phyloP scores from a whole-genome alignment of 2,113 vertebrate genomes.

The Petaurus breviceps region DNA sequence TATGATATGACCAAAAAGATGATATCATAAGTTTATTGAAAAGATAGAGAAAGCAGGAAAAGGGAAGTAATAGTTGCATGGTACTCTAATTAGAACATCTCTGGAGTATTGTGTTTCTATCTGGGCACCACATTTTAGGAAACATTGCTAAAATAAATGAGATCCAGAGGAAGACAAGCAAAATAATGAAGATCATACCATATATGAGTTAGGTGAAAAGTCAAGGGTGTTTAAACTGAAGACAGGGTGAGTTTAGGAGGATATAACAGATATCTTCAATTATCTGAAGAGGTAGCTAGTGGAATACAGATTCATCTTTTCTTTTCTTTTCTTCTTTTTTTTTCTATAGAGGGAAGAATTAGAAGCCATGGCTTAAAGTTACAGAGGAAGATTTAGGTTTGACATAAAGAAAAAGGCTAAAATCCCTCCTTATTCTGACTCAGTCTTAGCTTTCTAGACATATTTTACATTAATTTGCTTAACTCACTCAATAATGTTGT shows the following conservation, averaged over 20 bases:
- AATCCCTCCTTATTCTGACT: background rate
- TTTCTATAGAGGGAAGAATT: background rate
- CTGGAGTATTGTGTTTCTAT: background rate
- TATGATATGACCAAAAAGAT: background rate
- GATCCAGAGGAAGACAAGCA: background rate
- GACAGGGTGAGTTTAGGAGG: background rate
- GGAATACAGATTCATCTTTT: background rate
- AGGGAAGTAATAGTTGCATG: background rate
- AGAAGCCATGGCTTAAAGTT: background rate
- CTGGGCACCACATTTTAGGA: background rate
- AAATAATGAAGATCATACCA: background rate
- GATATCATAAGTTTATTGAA: background rate
- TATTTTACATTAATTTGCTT: background rate
- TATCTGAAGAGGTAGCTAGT: background rate
- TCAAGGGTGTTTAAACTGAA: background rate
- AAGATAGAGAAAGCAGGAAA: background rate
- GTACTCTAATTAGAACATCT: background rate
- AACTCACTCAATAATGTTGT: background rate
- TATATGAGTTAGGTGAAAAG: background rate
- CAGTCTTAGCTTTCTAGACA: background rate
- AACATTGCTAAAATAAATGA: background rate
- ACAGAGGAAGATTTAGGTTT: background rate
- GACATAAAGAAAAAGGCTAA: background rate
- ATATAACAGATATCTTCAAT: background rate
- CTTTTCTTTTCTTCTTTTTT: background rate